A percentile compares a stretch with the other conserved stretches of the same genome.
These are phyloP conservation scores for Caradrina clavipalpis DNA, from an alignment of 2,888 invertebrate genomes.

Conservation along the genomic window DNA sequence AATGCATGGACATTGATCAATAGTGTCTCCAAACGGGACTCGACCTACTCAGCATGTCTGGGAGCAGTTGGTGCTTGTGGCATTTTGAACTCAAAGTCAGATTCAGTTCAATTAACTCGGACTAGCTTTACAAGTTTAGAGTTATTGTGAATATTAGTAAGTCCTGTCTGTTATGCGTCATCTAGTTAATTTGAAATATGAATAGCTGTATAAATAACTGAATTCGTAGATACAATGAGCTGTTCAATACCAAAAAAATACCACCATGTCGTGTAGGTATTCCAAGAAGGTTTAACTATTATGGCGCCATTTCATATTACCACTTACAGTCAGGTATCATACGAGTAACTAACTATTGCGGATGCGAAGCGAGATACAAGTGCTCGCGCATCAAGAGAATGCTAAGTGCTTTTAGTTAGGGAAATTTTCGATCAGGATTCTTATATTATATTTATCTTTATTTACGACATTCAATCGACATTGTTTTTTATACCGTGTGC, in stretches of 20 bases:
- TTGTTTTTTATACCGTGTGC: constrained; percentile 24
- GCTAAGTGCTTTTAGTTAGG: constrained; percentile 69
- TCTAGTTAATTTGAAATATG: constrained; percentile 20
- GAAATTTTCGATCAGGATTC: constrained; percentile 63
- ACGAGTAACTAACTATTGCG: constrained; percentile 68
- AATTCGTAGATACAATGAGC: constrained; percentile 25
- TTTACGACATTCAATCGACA: constrained; percentile 31
- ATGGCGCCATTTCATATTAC: constrained; percentile 74
- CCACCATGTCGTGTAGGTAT: constrained; percentile 61
- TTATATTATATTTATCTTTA: constrained; percentile 43
- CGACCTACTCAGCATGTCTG: constrained; percentile 6
- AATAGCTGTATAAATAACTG: constrained; percentile 4
- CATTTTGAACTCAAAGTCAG: constrained; percentile 18
- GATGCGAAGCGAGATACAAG: constrained; percentile 69
- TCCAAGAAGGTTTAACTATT: constrained; percentile 68
- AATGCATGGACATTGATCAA: constrained; percentile 43
- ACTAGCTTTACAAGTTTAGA: neutral
- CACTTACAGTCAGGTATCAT: constrained; percentile 70
- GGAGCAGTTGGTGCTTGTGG: constrained; percentile 25
- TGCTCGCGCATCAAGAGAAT: constrained; percentile 70
- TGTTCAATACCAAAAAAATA: constrained; percentile 35
- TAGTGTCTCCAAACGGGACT: constrained; percentile 18
- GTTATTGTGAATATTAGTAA: constrained; percentile 20
- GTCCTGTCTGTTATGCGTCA: constrained; percentile 16
- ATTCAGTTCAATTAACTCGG: constrained; percentile 6